Conservation (phyloP, 2,113 vertebrate genomes). For the Tupaia tana region DNA sequence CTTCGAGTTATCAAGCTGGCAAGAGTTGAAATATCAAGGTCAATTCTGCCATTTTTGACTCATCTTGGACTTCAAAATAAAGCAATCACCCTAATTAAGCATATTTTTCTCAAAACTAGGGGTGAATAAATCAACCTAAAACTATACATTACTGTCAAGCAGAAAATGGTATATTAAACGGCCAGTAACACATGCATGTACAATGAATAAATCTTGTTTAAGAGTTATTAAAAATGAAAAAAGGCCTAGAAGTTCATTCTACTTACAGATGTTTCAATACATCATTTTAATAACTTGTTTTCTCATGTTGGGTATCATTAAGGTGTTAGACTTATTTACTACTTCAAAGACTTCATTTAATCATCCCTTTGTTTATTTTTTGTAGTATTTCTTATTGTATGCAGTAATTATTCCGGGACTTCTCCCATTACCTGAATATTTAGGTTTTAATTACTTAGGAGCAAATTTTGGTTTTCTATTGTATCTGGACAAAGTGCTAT, state of each 20-base stretch:
- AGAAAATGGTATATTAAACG: not conserved
- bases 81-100: not conserved
- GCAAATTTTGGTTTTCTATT: conserved; percentile 13
- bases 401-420: not conserved
- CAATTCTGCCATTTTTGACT: not conserved
- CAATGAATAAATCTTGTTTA: not conserved
- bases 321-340: not conserved
- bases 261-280: conserved; percentile 34
- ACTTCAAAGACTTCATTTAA: conserved; percentile 44
- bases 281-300: conserved; percentile 50
- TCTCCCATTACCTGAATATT: conserved; percentile 8
- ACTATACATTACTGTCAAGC: not conserved
- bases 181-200: not conserved
- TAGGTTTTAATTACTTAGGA: conserved; percentile 48
- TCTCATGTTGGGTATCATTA: not conserved
- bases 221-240: not conserved
- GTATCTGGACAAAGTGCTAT: conserved; percentile 38
- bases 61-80: not conserved
- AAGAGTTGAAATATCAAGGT: not conserved
- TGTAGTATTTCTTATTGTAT: conserved; percentile 7
- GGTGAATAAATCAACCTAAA: not conserved
- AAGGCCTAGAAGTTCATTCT: conserved; percentile 5
- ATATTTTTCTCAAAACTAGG: conserved; percentile 10
- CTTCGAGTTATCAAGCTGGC: not conserved
- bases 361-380: not conserved